phyloP scores from a whole-genome alignment of 64 coral and sea anemone species.

The Platygyra sinensis region DNA sequence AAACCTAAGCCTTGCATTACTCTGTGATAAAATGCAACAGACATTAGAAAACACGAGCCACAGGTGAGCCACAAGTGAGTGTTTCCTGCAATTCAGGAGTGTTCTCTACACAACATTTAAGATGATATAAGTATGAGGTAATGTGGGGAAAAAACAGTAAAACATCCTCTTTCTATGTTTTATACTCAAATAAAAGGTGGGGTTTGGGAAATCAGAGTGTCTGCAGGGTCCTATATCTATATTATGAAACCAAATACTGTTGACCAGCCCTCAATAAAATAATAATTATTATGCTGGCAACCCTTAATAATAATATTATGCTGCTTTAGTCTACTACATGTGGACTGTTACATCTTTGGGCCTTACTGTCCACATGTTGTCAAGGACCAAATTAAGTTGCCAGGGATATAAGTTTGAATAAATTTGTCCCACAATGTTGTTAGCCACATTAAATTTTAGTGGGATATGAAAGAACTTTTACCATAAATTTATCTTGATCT shows the following conservation, averaged over 20 bases:
- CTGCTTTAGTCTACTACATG: conserved; percentile 19
- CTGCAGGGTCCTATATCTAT: conserved; percentile 18
- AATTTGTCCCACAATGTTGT: not conserved
- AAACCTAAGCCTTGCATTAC: too few relatives aligned
- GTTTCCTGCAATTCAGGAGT: too few relatives aligned
- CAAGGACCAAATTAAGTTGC: conserved; percentile 9
- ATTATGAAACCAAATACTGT: conserved; percentile 23
- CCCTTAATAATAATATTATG: not conserved
- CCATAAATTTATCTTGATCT: not conserved
- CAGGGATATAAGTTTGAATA: conserved; percentile 4
- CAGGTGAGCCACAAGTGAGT: too few relatives aligned
- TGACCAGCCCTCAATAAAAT: not conserved
- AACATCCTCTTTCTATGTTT: not conserved
- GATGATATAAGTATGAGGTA: not conserved
- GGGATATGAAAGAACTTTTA: conserved; percentile 17
- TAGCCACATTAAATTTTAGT: conserved; percentile 25
- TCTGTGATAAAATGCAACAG: too few relatives aligned
- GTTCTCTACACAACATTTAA: not conserved
- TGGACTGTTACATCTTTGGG: conserved; percentile 19
- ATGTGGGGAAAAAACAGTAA: not conserved
- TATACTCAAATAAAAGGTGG: too few relatives aligned
- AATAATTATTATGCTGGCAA: too few relatives aligned
- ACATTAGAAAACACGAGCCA: too few relatives aligned
- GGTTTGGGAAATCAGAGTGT: not conserved
- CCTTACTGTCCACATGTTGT: conserved; percentile 12